These are phyloP conservation scores for Dioctria rufipes DNA, from an alignment of 2,888 invertebrate species.

Conservation along the genomic window DNA sequence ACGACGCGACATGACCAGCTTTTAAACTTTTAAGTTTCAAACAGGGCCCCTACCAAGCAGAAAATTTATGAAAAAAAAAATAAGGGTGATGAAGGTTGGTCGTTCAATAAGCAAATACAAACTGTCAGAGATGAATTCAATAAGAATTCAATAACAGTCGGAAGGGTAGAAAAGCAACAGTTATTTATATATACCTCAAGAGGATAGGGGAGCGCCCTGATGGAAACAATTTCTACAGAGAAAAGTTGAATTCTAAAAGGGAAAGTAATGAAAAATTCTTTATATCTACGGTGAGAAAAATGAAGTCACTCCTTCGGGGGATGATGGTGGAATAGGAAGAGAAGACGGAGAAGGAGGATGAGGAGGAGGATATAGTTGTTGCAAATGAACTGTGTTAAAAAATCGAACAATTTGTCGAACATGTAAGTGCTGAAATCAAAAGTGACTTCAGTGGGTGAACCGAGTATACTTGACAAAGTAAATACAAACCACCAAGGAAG, in stretches of 20 bases:
- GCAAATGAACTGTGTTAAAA: too few species aligned
- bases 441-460: neutral
- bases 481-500: neutral
- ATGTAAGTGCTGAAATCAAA: slow-evolving; percentile 17
- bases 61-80: slow-evolving; percentile 38
- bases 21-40: neutral
- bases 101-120: slow-evolving; percentile 18
- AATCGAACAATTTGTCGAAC: slow-evolving; percentile 39
- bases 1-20: too few species aligned
- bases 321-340: neutral
- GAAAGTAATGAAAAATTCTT: neutral
- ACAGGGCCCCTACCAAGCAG: neutral
- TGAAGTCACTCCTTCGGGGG: neutral
- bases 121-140: slow-evolving; percentile 25
- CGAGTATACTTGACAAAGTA: neutral
- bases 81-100: neutral
- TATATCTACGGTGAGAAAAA: too few species aligned
- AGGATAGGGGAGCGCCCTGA: neutral
- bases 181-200: neutral
- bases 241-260: neutral
- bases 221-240: neutral
- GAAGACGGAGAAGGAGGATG: neutral
- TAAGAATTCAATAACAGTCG: neutral
- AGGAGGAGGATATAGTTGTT: too few species aligned
- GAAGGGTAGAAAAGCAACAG: slow-evolving; percentile 2